Base-by-base conservation (phyloP, 2,797 vertebrate genomes). In the Setipinna tenuifilis region DNA sequence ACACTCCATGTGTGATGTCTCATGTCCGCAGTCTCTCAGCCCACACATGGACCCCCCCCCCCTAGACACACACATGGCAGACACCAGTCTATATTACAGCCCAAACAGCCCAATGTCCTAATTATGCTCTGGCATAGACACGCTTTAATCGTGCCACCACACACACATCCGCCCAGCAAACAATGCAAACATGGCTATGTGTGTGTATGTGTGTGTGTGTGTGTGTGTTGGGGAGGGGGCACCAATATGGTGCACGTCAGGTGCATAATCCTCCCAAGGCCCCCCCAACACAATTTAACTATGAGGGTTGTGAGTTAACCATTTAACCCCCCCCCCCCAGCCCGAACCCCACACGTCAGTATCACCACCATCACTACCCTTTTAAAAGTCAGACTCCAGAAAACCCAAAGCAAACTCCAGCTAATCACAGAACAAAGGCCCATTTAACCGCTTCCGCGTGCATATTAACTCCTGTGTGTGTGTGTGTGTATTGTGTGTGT, bases 371-470 rank as follows among this genome's bases (percentile, higher is more conserved):
- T 10, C 50, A 54, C 50, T 7, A 54, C 50, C 7, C 14, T 54
- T 54, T 10, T 3, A 84, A 86, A 83, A 31, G 86, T 86, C 57
- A 80, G 88, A 90, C 85, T 93, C 68, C 82, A 90, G 95, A 10
- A 96, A 96, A 94, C 91, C 94, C 93, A 95, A 90, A 90, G 92
- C 94, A 98, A 98, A 98, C 96, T 96, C 86, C 35, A 86, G 46
- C 90, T 98, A 97, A 98, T 98, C 96, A 93, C 93, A 88, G 94
- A 96, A 98, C 96, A 97, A 98, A 97, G 94, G 94, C 92, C 95
- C 97, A 97, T 97, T 98, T 98, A 98, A 96, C 93, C 89, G 91
- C 58, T 28, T 93, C 85, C 82, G 90, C 92, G 89, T 85, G 68
- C 87, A 93, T 91, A 95, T 97, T 97, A 96, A 96, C 95, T 94